Evolutionary conservation across 1,140 invertebrate species (phyloP), one percentile per base, ranked within the genome.

Genomic region (Brachionus paranguensis): DNA sequence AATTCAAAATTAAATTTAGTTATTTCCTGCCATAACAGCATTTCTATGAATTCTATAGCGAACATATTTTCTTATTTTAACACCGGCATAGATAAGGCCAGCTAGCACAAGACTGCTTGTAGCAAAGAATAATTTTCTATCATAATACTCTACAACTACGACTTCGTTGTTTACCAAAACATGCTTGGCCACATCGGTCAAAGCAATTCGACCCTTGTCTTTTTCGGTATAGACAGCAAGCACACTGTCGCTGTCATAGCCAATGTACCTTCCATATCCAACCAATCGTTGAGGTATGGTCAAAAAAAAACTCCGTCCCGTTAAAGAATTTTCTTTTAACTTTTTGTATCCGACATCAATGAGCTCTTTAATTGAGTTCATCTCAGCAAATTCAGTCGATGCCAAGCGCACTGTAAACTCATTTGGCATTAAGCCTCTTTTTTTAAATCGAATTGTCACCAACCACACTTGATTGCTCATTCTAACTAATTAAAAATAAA

Each of bases 61-160:
- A 47, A 81, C 65, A 55, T 81, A 81, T n/a, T 11, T 81, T 81
- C 78, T 81, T n/a, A 81, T 10, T 29, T 81, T 81, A 27, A 64
- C n/a, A 17, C 78, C 78, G 33, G 60, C 37, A 68, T 81, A 81
- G 43, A 45, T 7, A 20, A 81, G 43, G 37, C 53, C 33, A 64
- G 50, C 27, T 10, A 68, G 10, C 11, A 81, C 37, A 11, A 81
- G 6, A 12, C 55, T 20, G 45, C 27, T 68, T 41, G 78, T 81
- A 5, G 50, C 78, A 64, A 81, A 45, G 37, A 68, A 64, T 14
- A 81, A 45, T 27, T 81, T 81, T 81, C 55, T 60, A 37, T 81
- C 78, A 68, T 81, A 81, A 81, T 81, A 81, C n/a, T 81, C 78
- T 4, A 81, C 78, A 27, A 81, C 78, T 11, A 81, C 60, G 20